phyloP scores from a whole-genome alignment of 2,888 invertebrate genomes.

The Tupiocoris notatus region DNA sequence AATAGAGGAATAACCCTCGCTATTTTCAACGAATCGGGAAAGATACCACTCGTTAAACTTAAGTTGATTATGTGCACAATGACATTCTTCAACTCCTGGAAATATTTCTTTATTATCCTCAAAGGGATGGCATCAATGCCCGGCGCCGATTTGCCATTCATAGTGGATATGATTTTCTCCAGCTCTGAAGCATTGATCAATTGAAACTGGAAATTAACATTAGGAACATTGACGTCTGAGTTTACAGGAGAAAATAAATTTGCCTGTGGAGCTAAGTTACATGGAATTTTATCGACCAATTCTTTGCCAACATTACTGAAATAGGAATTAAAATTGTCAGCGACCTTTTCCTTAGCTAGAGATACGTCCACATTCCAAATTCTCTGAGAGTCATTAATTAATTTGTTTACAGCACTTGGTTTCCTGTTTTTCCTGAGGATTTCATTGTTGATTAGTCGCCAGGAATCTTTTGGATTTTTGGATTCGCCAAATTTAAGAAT shows the following conservation, averaged over 20 bases:
- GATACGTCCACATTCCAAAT: background rate
- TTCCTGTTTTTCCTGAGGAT: background rate
- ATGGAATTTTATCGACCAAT: background rate
- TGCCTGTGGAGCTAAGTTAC: background rate
- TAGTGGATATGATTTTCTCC: background rate
- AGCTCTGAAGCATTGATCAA: background rate
- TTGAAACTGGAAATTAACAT: conserved; percentile 4
- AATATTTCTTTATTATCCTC: background rate
- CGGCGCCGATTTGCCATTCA: conserved; percentile 3
- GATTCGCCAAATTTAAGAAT: too few species aligned
- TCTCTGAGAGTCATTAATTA: background rate
- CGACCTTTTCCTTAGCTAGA: background rate
- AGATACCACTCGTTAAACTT: too few species aligned
- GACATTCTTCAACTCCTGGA: background rate
- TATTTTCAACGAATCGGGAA: too few species aligned
- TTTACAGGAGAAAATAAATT: too few species aligned
- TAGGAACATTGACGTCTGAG: background rate
- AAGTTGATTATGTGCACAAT: too few species aligned
- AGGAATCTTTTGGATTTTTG: too few species aligned
- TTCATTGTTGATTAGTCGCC: background rate
- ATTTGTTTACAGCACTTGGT: background rate
- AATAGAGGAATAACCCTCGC: too few species aligned
- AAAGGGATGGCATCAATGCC: conserved; percentile 13
- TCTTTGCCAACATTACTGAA: conserved; percentile 22
- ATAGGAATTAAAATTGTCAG: conserved; percentile 2